Percentiles rank a stretch among this genome's conserved stretches.
phyloP scores from a whole-genome alignment of 2,113 vertebrate species.

The Glaucidium brasilianum region DNA sequence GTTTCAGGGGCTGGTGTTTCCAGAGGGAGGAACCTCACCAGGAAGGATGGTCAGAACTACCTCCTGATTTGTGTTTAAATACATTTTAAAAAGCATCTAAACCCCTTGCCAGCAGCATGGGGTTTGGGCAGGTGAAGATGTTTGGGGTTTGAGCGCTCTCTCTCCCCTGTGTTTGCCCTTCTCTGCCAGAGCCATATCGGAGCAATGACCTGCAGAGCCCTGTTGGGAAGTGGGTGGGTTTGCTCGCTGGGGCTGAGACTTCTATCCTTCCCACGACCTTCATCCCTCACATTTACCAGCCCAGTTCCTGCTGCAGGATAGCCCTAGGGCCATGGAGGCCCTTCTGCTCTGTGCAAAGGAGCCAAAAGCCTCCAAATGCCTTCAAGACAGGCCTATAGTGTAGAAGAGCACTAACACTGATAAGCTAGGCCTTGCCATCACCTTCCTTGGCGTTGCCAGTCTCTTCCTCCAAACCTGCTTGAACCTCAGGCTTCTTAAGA shows the following conservation, averaged over 20 bases:
- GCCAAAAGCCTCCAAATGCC: not conserved
- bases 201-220: not conserved
- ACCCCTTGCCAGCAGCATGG: not conserved
- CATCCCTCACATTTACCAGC: not conserved
- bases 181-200: not conserved
- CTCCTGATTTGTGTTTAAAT: not conserved
- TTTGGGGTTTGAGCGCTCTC: accelerated
- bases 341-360: not conserved
- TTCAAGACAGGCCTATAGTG: not conserved
- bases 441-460: not conserved
- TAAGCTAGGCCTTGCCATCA: not conserved
- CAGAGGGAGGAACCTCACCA: not conserved
- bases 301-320: not conserved
- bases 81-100: not conserved
- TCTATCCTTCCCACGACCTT: not conserved
- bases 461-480: not conserved
- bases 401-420: not conserved
- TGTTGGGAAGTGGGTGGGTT: not conserved
- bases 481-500: not conserved
- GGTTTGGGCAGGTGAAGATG: not conserved
- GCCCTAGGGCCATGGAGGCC: not conserved
- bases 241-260: accelerated
- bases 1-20: not conserved
- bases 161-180: not conserved
- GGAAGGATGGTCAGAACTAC: not conserved